phyloP scores from a whole-genome alignment of 2,888 invertebrate genomes.

The Cinara cedri region DNA sequence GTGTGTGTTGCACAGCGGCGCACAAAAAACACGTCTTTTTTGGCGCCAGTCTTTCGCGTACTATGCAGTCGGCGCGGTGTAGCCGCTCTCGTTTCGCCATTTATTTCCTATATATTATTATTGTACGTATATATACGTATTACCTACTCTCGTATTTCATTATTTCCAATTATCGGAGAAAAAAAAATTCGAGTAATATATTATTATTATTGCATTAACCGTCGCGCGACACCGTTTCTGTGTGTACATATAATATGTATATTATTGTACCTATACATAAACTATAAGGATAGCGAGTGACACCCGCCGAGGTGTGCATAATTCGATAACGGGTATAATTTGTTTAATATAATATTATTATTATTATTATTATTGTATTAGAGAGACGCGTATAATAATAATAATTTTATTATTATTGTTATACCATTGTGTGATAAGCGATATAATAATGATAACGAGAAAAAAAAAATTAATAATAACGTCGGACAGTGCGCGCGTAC shows the following conservation, averaged over 20 bases:
- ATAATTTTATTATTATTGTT: not conserved
- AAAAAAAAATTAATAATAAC: constrained; percentile 10
- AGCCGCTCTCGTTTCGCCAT: constrained; percentile 44
- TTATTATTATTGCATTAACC: not conserved
- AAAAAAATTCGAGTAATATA: constrained; percentile 9
- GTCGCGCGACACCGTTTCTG: no score
- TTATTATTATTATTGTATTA: not conserved
- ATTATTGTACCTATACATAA: no score
- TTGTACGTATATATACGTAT: no score
- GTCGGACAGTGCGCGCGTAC: not conserved
- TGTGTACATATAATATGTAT: no score
- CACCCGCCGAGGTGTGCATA: constrained; percentile 23
- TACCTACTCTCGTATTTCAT: constrained; percentile 10
- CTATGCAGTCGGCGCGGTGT: not conserved
- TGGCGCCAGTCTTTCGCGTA: constrained; percentile 49
- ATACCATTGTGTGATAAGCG: constrained; percentile 16
- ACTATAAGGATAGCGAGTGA: not conserved
- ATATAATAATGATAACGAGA: no score
- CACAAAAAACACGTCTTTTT: not conserved
- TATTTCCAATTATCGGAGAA: constrained; percentile 47
- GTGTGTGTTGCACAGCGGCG: not conserved
- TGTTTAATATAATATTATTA: constrained; percentile 35
- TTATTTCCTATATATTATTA: constrained; percentile 10
- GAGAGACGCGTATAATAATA: not conserved
- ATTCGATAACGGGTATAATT: constrained; percentile 28